A percentile compares a stretch with the other conserved stretches of the same genome.
Conservation (phyloP, 2,113 vertebrate species). For the Dasyurus viverrinus region DNA sequence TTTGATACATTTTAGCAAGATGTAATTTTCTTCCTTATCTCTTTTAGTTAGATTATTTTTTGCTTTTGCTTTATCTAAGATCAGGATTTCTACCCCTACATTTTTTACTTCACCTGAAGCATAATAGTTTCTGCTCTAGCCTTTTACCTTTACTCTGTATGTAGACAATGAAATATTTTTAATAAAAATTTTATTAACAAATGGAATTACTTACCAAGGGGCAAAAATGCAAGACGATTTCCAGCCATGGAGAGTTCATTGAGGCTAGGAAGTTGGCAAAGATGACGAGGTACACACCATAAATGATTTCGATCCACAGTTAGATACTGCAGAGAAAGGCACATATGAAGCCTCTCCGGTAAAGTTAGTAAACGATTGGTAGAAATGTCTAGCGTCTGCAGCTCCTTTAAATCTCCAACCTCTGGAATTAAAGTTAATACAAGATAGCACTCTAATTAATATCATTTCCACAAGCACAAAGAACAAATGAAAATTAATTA, state of each 20-base stretch:
- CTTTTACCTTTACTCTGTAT: too few species aligned
- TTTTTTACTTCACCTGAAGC: too few species aligned
- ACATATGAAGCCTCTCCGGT: slow-evolving; percentile 92
- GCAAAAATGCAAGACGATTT: slow-evolving; percentile 93
- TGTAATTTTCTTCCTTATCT: too few species aligned
- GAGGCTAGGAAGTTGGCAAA: slow-evolving; percentile 95
- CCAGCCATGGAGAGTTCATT: slow-evolving; percentile 97
- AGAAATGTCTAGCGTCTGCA: slow-evolving; percentile 96
- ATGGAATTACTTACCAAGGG: slow-evolving; percentile 87
- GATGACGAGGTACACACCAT: slow-evolving; percentile 91
- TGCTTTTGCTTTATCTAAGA: too few species aligned
- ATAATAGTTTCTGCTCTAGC: too few species aligned
- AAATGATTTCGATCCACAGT: slow-evolving; percentile 94
- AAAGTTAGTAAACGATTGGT: slow-evolving; percentile 92
- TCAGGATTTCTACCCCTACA: too few species aligned
- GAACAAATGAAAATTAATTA: neutral
- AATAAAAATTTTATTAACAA: neutral
- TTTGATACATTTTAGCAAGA: too few species aligned
- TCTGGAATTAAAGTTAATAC: slow-evolving; percentile 84
- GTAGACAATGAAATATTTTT: too few species aligned
- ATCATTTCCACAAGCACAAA: neutral
- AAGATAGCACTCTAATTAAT: slow-evolving; percentile 52
- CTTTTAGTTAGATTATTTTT: too few species aligned
- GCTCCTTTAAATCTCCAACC: slow-evolving; percentile 93
- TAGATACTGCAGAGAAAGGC: slow-evolving; percentile 95